Base-by-base conservation (phyloP, 2,797 vertebrate genomes). In the Heliangelus exortis region DNA sequence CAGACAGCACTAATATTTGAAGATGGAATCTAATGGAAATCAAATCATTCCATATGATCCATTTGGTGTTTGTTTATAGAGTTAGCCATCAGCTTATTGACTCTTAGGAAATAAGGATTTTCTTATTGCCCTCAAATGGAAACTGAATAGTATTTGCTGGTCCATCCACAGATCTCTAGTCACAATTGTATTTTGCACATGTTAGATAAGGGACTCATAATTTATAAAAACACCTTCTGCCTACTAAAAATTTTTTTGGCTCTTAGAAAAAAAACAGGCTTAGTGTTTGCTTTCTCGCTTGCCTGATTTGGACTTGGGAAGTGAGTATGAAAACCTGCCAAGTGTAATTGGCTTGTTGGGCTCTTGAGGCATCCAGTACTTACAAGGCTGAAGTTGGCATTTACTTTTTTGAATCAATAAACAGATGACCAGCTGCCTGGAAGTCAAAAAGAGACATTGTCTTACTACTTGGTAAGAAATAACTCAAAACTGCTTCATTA, bases 21-120 rank as follows among this genome's bases (percentile, higher is more conserved):
- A 94, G 80, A 90, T 87, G 63, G 72, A 95, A 95, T 89, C 51
- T 96, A 96, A 93, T 87, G 58, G 92, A 94, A 96, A 93, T 77
- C 4, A 80, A 93, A 93, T 86, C 61, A 87, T 79, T 51, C 84
- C 75, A 80, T 67, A 94, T 86, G 95, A 96, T 96, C 75, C 68
- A 86, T 96, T 94, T 95, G 69, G 25, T 82, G 36, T 15, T 87
- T 95, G 92, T 95, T 93, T 95, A 87, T 89, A 92, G 80, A 85
- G 26, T 57, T 84, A 50, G 34, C 34, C 48, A 29, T 80, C 41
- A 91, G 54, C 69, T 89, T 95, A 93, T 79, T 87, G 72, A 92
- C 47, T 92, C 9, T 87, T 88, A 55, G 31, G 59, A 78, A 62
- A 78, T 93, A 71, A 87, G 5, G 11, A 59, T 82, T 91, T 94